Base-by-base conservation (phyloP, 1,140 invertebrate species). In the Drosophila nebulosa region DNA sequence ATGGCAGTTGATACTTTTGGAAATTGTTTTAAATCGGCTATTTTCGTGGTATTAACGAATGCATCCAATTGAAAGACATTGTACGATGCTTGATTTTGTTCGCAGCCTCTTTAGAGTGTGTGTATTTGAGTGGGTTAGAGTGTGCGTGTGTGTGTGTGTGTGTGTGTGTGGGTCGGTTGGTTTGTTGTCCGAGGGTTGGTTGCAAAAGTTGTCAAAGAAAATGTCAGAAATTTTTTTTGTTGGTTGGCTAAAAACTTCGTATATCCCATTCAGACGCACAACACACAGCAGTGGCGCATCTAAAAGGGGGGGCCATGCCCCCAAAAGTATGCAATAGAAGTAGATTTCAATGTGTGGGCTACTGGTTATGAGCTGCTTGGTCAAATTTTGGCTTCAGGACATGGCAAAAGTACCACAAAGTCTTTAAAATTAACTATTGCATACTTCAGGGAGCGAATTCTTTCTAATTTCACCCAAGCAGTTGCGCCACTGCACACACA, bases 51-150 rank as follows among this genome's bases (percentile, higher is more conserved):
- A 86, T 95, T 94, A 57, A 94, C 90, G 64, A 94, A 92, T 79
- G 92, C 93, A 70, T 95, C 93, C 64, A 96, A 91, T 85, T 94
- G 93, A 86, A 96, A 95, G n/a, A 95, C 94, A 50, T 93, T 91
- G 92, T 96, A 96, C 30, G 94, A 93, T 65, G 95, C 92, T 72
- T 94, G 92, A 81, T 96, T 95, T 74, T 93, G 91, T 89, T 94
- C 93, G 88, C 95, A 96, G 75, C 94, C 94, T 78, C 95, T 96
- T 79, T 67, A 52, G n/a, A n/a, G n/a, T 59, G 32, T 56, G 42
- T 32, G 36, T 18, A 58, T 63, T 60, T 16, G 22, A 30, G 27
- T 30, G 27, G 27, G 30, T 52, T n/a, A n/a, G n/a, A n/a, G 56
- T 39, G 24, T 14, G 30, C 14, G 12, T 57, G 24, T 6, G 12